These are phyloP conservation scores for Cephalopachus bancanus DNA, from an alignment of 2,797 vertebrate genomes.

Conservation along the genomic window DNA sequence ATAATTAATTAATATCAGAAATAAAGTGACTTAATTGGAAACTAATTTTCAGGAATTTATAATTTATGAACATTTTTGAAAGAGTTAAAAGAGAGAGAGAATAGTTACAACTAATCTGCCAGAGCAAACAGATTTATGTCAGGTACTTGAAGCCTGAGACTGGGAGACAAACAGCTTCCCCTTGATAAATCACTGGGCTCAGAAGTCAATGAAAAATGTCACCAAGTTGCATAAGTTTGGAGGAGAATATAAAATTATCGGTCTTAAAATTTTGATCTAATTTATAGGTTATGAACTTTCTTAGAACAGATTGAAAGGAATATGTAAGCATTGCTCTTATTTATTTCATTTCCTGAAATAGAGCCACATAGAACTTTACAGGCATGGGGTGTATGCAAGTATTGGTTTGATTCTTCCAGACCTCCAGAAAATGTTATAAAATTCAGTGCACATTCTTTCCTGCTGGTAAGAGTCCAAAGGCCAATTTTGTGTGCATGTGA, in stretches of 20 bases:
- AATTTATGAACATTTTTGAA: constrained; percentile 34
- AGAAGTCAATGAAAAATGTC: constrained; percentile 57
- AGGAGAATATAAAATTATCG: constrained; percentile 50
- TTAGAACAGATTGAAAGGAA: constrained; percentile 56
- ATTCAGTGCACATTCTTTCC: background rate
- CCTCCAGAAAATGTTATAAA: background rate
- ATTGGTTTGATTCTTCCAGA: background rate
- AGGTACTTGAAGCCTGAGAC: constrained; percentile 49
- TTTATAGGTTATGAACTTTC: constrained; percentile 67
- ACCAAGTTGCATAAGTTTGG: constrained; percentile 40
- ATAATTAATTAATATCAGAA: constrained; percentile 58
- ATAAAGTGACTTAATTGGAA: constrained; percentile 69
- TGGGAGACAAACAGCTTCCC: constrained; percentile 62
- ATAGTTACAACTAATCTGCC: constrained; percentile 68
- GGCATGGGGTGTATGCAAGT: background rate
- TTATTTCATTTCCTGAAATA: constrained; percentile 63
- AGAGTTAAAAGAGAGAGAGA: background rate
- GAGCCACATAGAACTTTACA: background rate
- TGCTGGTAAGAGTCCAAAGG: background rate
- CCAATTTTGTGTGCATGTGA: background rate
- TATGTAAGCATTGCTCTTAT: background rate
- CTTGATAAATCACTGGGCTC: constrained; percentile 55
- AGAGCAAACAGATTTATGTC: constrained; percentile 65
- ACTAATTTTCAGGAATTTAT: constrained; percentile 53
- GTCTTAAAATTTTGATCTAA: constrained; percentile 63